Conservation (phyloP, 2,888 invertebrate genomes). For the Aphrophora alni region DNA sequence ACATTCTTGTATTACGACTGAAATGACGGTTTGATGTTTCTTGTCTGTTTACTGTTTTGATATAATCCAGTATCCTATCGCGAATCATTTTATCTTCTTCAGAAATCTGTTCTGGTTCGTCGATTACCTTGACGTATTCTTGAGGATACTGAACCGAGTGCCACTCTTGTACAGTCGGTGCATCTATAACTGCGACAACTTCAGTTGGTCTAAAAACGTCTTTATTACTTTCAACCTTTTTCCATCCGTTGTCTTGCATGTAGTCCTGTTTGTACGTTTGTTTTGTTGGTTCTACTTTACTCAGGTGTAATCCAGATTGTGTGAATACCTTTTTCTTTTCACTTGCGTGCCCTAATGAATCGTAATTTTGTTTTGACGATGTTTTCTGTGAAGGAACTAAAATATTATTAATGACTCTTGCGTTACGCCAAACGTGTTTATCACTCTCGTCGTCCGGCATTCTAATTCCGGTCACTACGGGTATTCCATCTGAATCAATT, state of each 20-base stretch:
- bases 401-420: constrained; percentile 84
- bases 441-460: constrained; percentile 86
- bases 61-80: constrained; percentile 61
- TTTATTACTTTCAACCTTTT: not conserved
- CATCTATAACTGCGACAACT: constrained; percentile 20
- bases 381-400: constrained; percentile 67
- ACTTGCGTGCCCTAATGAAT: not conserved
- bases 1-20: not conserved
- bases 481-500: constrained; percentile 74
- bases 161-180: constrained; percentile 34
- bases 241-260: not conserved
- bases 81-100: constrained; percentile 46
- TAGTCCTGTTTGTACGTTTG: not conserved
- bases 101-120: constrained; percentile 19
- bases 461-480: constrained; percentile 80
- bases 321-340: constrained; percentile 34
- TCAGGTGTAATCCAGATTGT: constrained; percentile 2
- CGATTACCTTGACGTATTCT: constrained; percentile 35
- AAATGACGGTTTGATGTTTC: constrained; percentile 55
- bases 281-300: constrained; percentile 45
- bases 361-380: constrained; percentile 31
- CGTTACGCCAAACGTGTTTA: constrained; percentile 86
- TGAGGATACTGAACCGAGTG: constrained; percentile 28
- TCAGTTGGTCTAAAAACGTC: constrained; percentile 21
- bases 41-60: constrained; percentile 70